Evolutionary conservation across 2,113 vertebrate genomes (phyloP).

Genomic region (Calidris pygmaea): DNA sequence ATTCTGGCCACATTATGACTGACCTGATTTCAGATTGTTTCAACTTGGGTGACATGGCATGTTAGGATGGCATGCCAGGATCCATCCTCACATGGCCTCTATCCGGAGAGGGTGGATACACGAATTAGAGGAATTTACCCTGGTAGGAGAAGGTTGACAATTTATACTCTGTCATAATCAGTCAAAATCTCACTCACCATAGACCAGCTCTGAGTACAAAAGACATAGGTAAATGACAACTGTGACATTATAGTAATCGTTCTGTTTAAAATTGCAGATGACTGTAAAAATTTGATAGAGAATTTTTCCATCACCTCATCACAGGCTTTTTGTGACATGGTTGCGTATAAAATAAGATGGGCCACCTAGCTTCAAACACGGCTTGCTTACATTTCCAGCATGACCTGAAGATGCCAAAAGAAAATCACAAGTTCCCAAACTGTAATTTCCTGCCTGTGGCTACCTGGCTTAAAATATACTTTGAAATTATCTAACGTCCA

Average conservation of each 20-base stretch:
- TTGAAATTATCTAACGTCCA: neutral
- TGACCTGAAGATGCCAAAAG: neutral
- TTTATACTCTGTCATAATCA: neutral
- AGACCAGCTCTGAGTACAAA: neutral
- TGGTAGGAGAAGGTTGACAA: neutral
- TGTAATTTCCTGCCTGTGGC: neutral
- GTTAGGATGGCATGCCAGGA: neutral
- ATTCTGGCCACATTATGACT: neutral
- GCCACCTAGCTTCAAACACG: accelerated
- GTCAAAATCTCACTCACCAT: neutral
- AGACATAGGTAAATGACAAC: neutral
- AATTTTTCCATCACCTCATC: neutral
- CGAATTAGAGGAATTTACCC: neutral
- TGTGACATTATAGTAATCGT: neutral
- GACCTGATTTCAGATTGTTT: neutral
- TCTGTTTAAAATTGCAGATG: neutral
- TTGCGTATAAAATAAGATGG: neutral
- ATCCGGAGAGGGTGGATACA: neutral
- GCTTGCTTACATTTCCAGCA: neutral
- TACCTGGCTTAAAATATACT: neutral
- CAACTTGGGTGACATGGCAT: neutral
- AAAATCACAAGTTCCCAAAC: neutral
- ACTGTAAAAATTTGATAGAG: neutral
- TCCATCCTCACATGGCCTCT: neutral
- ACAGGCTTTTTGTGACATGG: neutral